Evolutionary conservation across 2,797 vertebrate genomes (phyloP), one percentile per base, ranked within the genome.

Genomic region (Enteromius fasciolatus): DNA sequence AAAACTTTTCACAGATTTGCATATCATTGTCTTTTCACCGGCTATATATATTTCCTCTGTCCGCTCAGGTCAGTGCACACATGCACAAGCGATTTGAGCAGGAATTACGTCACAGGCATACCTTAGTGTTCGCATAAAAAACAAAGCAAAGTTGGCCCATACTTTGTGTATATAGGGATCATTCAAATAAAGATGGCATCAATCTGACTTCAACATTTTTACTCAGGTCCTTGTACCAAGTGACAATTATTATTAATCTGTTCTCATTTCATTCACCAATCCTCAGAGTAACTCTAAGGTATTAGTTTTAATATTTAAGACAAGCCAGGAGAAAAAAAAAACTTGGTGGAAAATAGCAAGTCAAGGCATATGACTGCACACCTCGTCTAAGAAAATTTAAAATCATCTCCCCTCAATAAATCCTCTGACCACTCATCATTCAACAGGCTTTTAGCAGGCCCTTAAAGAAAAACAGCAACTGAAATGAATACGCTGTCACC

Each of bases 401-500:
- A 92, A 86, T 83, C 67, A 92, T 92, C 89, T 86, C 84, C 88
- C 86, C 81, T 90, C 91, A 88, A 92, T 94, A 94, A 94, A 94
- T 94, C 92, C 88, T 87, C 83, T 89, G 90, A 92, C 91, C 90
- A 84, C 92, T 93, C 93, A 93, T 94, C 93, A 93, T 92, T 95
- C 93, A 94, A 87, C 91, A 91, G 88, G 89, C 86, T 93, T 94
- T 94, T 90, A 90, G 91, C 91, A 89, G 89, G 88, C 87, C 90
- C 90, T 91, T 88, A 91, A 91, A 91, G 89, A 90, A 63, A 93
- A 93, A 92, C 90, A 93, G 88, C 28, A 92, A 85, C 88, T 94
- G 93, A 94, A 95, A 94, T 94, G 92, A 95, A 95, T 94, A 93
- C 91, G 91, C 93, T 93, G 94, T 94, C 94, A 94, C 92, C 93